Evolutionary conservation across 2,113 vertebrate genomes (phyloP).

Genomic region (Willisornis vidua): DNA sequence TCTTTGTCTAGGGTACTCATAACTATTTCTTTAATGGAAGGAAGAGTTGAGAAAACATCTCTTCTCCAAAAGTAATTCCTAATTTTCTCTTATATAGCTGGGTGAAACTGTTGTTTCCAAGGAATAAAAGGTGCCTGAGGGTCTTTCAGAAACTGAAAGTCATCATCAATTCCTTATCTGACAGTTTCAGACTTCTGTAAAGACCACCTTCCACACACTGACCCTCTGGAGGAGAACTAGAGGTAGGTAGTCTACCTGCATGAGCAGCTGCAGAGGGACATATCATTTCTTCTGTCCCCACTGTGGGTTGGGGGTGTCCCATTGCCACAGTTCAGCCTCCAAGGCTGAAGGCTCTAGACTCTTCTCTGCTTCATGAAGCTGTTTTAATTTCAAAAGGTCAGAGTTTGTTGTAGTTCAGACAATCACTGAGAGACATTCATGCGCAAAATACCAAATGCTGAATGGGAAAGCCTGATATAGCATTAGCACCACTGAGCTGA

Average conservation of each 20-base stretch:
- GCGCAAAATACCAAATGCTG: rapidly evolving
- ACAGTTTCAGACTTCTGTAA: not conserved
- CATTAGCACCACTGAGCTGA: not conserved
- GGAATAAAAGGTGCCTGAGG: not conserved
- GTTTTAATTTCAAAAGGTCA: not conserved
- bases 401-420: not conserved
- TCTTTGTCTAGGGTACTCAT: not conserved
- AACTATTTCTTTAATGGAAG: not conserved
- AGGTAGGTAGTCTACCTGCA: not conserved
- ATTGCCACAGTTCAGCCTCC: not conserved
- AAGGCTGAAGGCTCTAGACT: not conserved
- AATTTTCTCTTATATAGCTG: not conserved
- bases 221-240: not conserved
- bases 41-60: not conserved
- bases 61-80: not conserved
- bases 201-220: not conserved
- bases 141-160: not conserved
- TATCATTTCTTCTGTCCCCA: not conserved
- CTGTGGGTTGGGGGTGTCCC: rapidly evolving
- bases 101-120: not conserved
- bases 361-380: not conserved
- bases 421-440: not conserved
- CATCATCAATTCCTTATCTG: not conserved
- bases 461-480: not conserved
- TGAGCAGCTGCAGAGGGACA: not conserved